These are phyloP conservation scores for Thymallus thymallus DNA, from an alignment of 2,113 vertebrate genomes.

Conservation along the genomic window DNA sequence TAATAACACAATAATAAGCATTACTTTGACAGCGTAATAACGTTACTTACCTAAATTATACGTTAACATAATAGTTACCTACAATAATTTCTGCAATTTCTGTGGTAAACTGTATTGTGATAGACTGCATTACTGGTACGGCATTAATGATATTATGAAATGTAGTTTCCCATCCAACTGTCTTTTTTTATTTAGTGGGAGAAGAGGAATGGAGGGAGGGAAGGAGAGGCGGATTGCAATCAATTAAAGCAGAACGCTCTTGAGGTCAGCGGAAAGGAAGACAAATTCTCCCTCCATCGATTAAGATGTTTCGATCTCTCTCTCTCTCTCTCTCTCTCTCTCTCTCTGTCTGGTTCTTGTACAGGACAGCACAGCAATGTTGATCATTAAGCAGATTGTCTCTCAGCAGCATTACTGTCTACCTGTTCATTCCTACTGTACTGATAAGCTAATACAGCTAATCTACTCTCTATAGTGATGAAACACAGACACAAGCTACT, in stretches of 20 bases:
- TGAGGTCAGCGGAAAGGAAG: constrained; percentile 67
- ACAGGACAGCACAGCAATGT: constrained; percentile 13
- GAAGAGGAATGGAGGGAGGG: constrained; percentile 21
- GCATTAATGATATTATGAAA: too few relatives aligned
- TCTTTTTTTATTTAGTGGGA: constrained; percentile 51
- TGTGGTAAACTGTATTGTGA: too few relatives aligned
- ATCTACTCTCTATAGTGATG: too few relatives aligned
- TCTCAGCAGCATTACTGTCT: neutral
- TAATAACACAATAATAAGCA: too few relatives aligned
- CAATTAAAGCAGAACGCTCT: constrained; percentile 69
- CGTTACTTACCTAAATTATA: too few relatives aligned
- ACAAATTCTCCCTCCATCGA: constrained; percentile 56
- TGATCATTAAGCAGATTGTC: constrained; percentile 41
- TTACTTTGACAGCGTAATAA: too few relatives aligned
- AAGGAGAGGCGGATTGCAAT: constrained; percentile 55
- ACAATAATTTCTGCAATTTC: too few relatives aligned
- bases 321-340: constrained; percentile 21
- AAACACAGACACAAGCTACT: neutral
- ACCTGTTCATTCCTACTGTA: neutral
- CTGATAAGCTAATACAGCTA: neutral
- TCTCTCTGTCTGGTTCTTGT: neutral
- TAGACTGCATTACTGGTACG: constrained; percentile 38
- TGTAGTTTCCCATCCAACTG: constrained; percentile 49
- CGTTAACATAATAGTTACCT: too few relatives aligned
- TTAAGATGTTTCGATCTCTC: constrained; percentile 46